These are phyloP conservation scores for Dermochelys coriacea DNA, from an alignment of 2,797 vertebrate species.

Conservation along the genomic window DNA sequence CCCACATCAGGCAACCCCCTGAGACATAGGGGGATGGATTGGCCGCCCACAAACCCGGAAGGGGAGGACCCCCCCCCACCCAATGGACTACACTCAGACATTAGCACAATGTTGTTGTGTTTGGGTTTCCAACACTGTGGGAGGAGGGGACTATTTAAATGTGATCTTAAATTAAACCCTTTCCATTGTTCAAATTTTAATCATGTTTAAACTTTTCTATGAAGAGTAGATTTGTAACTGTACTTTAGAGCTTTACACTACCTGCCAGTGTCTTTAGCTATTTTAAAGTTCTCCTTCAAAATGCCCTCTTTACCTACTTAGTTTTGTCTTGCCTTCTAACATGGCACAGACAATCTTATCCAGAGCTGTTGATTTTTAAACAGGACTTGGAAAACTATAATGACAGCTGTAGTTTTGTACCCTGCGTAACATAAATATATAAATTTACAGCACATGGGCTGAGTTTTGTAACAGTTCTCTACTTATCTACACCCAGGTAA, in stretches of 20 bases:
- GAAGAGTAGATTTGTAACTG: background rate
- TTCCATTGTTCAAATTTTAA: background rate
- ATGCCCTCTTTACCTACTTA: too few relatives aligned
- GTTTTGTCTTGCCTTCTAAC: background rate
- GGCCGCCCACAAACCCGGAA: too few relatives aligned
- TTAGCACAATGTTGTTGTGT: background rate
- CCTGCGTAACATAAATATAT: background rate
- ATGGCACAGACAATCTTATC: background rate
- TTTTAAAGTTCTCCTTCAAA: background rate
- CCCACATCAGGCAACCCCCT: too few relatives aligned
- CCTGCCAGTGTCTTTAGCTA: background rate
- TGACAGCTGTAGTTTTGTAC: background rate
- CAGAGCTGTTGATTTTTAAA: background rate
- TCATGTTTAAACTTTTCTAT: background rate
- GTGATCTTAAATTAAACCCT: constrained; percentile 4
- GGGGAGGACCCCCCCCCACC: too few relatives aligned
- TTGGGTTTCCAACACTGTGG: background rate
- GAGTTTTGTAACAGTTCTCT: constrained; percentile 2
- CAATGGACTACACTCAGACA: background rate
- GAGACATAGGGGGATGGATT: too few relatives aligned
- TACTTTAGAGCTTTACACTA: background rate
- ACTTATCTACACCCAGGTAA: background rate
- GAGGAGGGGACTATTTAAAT: background rate
- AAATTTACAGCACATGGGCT: background rate
- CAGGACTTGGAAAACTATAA: background rate